Percentiles rank a stretch among this genome's conserved stretches.
Conservation (phyloP, 1,140 invertebrate genomes). For the Calliphora vicina region DNA sequence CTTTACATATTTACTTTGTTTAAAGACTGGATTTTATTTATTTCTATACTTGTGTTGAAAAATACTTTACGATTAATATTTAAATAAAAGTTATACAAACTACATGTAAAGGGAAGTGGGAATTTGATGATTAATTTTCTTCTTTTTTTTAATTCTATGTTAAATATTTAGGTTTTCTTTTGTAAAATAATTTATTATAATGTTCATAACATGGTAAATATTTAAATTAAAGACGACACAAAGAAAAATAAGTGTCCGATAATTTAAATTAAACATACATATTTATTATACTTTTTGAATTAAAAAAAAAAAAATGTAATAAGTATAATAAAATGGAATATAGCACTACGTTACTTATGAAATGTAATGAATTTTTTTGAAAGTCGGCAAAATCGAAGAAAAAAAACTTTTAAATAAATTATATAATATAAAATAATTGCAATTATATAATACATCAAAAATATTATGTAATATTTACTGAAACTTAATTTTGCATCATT, state of each 20-base stretch:
- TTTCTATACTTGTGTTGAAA: background rate
- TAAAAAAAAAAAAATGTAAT: background rate
- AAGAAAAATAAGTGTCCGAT: too few relatives aligned
- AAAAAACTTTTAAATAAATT: too few relatives aligned
- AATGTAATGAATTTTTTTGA: background rate
- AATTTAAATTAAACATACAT: too few relatives aligned
- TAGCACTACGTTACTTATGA: background rate
- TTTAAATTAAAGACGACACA: too few relatives aligned
- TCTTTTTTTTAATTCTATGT: background rate
- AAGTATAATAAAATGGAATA: background rate
- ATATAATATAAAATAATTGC: too few relatives aligned
- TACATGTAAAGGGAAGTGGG: background rate
- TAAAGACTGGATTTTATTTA: background rate
- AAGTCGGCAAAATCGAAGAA: background rate
- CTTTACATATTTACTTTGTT: background rate
- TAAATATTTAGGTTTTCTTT: too few relatives aligned
- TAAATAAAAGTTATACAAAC: background rate
- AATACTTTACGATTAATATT: background rate
- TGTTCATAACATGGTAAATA: too few relatives aligned
- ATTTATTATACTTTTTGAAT: background rate
- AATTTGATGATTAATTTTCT: background rate
- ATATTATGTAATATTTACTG: too few relatives aligned
- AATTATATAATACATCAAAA: too few relatives aligned
- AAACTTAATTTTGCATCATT: too few relatives aligned
- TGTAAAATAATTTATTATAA: too few relatives aligned